Evolutionary conservation across 2,888 invertebrate genomes (phyloP).

Genomic region (Zhuqinia jingwanae): DNA sequence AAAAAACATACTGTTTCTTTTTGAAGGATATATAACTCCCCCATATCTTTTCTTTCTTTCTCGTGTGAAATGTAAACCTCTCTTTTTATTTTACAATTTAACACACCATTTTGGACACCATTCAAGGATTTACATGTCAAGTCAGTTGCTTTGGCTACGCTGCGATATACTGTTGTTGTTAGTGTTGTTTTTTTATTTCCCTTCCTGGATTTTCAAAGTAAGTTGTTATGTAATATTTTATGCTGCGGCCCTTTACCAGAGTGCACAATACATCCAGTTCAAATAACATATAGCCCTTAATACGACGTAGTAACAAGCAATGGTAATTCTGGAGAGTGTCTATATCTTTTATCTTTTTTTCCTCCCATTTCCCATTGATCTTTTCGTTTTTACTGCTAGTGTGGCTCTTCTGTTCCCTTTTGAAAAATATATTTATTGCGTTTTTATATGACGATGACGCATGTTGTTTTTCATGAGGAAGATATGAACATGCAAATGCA

Average conservation of each 20-base stretch:
- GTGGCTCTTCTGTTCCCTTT: no score
- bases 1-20: no score
- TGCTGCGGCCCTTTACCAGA: no score
- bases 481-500: no score
- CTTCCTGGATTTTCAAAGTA: background rate
- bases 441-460: no score
- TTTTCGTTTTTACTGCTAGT: background rate
- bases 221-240: no score
- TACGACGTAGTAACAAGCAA: no score
- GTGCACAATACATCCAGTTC: no score
- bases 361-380: background rate
- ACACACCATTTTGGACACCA: constrained; percentile 3
- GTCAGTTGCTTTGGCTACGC: background rate
- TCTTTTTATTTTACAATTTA: background rate
- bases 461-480: no score
- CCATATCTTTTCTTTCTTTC: background rate
- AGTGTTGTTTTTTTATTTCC: background rate
- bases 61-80: background rate
- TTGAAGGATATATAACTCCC: background rate
- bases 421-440: no score
- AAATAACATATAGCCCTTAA: no score
- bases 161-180: background rate
- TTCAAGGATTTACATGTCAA: constrained; percentile 17
- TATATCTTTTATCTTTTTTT: no score
- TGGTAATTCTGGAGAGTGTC: background rate